phyloP scores from a whole-genome alignment of 2,797 vertebrate species.

The Falco columbarius region DNA sequence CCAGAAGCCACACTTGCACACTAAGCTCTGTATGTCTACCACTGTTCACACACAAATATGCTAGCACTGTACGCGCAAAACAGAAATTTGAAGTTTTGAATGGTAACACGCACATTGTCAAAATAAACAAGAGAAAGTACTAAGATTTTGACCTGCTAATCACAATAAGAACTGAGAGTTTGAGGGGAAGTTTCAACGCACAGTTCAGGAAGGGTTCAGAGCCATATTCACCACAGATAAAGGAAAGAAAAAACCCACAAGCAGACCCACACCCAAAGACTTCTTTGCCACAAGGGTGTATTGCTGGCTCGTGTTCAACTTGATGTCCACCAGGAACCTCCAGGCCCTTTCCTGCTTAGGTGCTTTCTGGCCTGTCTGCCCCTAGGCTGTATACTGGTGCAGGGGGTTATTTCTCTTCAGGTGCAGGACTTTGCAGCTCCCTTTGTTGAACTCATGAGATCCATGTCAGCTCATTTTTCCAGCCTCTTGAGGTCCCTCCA shows the following conservation, averaged over 20 bases:
- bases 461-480: neutral
- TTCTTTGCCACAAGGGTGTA: neutral
- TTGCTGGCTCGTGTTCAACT: neutral
- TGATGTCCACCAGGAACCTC: neutral
- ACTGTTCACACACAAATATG: neutral
- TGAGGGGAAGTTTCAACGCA: neutral
- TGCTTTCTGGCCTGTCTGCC: neutral
- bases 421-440: neutral
- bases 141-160: neutral
- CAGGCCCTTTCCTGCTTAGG: neutral
- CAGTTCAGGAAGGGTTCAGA: neutral
- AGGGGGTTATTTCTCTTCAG: neutral
- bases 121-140: neutral
- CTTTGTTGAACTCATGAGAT: neutral
- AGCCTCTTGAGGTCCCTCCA: neutral
- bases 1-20: neutral
- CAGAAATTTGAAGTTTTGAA: neutral
- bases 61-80: neutral
- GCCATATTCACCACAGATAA: neutral
- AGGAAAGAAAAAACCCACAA: neutral
- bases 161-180: neutral
- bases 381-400: neutral
- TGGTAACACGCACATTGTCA: neutral
- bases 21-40: neutral
- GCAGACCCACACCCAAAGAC: neutral